Evolutionary conservation across 2,113 vertebrate genomes (phyloP), one percentile per base, ranked within the genome.

Genomic region (Chlamydotis undulata): DNA sequence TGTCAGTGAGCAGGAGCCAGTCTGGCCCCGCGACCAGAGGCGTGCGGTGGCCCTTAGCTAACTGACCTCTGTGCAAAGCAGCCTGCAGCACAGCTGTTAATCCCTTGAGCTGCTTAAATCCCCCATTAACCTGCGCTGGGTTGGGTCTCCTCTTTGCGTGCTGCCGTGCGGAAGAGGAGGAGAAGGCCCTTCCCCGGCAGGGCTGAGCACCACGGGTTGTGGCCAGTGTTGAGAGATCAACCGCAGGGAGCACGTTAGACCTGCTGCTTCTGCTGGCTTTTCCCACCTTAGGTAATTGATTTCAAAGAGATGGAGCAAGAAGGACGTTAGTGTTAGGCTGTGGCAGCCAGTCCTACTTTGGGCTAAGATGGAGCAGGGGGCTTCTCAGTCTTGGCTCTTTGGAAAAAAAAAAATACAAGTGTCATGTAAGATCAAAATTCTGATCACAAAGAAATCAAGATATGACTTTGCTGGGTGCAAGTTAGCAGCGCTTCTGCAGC

Each of bases 201-300:
- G 45, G 23, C 47, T 47, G 53, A 68, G 52, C 14, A 53, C 61
- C 52, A 19, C 2, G 2, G n/a, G 29, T 37, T n/a, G 41, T n/a
- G 53, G 26, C 57, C 39, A 33, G 21, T n/a, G n/a, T 56, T 31
- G 57, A 50, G 39, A 69, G 35, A 76, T 41, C 33, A 35, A 13
- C 61, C 0, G 0, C n/a, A 11, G 56, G 0, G 28, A 47, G 41
- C 10, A 33, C 63, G 5, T 59, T 11, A 71, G 52, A 69, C 43
- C 37, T 75, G 37, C 60, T 83, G 67, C 55, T 82, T 53, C 65
- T 37, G 61, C 22, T 23, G 12, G 50, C 12, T 79, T 75, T 76
- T 10, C 14, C 13, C 5, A 6, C 4, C 1, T 14, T 29, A 88
- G 70, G 39, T 23, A 29, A 76, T 31, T 43, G 33, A 47, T 63